Percentiles rank a stretch among this genome's conserved stretches.
phyloP scores from a whole-genome alignment of 2,797 vertebrate species.

The Okamejei kenojei region DNA sequence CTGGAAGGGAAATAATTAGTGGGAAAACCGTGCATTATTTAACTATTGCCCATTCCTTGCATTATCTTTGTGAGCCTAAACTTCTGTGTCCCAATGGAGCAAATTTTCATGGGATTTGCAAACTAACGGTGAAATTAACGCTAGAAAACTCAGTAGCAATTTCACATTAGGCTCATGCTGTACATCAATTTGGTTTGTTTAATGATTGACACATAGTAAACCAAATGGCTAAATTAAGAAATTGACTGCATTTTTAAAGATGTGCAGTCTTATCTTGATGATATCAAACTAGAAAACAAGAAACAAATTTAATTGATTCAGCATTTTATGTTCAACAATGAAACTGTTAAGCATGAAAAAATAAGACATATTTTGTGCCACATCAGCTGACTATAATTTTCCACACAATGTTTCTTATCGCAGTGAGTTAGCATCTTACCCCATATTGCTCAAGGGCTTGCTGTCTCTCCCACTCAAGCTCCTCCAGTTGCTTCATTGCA shows the following conservation, averaged over 20 bases:
- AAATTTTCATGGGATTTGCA: background rate
- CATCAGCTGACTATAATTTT: background rate
- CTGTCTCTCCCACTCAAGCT: conserved; percentile 75
- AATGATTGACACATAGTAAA: background rate
- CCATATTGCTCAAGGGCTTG: conserved; percentile 83
- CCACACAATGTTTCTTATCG: background rate
- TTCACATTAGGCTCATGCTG: background rate
- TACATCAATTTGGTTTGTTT: background rate
- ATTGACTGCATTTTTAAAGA: background rate
- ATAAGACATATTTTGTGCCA: background rate
- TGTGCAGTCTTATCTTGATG: background rate
- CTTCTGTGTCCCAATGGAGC: background rate
- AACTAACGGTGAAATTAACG: background rate
- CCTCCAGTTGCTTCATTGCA: conserved; percentile 80
- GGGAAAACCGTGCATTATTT: background rate
- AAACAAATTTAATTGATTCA: background rate
- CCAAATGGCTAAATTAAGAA: background rate
- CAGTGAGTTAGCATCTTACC: conserved; percentile 55
- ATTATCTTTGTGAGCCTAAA: background rate
- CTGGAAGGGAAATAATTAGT: background rate
- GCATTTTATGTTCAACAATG: background rate
- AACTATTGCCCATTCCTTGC: background rate
- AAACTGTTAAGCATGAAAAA: background rate
- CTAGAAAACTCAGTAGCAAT: background rate
- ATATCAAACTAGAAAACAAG: background rate